Evolutionary conservation across 2,113 vertebrate species (phyloP).

Genomic region (Diadophis punctatus): DNA sequence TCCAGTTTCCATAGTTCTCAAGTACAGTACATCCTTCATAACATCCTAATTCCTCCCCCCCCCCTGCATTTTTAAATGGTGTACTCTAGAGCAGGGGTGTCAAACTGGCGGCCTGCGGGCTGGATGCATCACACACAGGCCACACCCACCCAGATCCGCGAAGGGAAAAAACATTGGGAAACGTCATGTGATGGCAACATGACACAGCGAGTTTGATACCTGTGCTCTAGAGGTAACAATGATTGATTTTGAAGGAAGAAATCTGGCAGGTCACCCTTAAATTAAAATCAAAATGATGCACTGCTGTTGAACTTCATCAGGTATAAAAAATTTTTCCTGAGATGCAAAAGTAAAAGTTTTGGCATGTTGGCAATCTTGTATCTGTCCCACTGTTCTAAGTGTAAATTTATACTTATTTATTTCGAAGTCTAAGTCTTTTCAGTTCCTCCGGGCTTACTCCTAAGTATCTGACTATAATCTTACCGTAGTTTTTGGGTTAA

Average conservation of each 20-base stretch:
- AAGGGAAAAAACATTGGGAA: no score
- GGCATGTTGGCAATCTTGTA: neutral
- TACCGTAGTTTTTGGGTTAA: neutral
- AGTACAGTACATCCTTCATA: no score
- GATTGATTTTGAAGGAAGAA: neutral
- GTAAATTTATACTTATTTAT: neutral
- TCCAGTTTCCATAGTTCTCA: fast-evolving
- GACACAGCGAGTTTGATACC: no score
- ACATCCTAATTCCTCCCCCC: neutral
- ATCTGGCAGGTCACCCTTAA: neutral
- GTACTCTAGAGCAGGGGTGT: neutral
- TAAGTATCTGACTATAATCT: neutral
- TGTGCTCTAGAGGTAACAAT: neutral
- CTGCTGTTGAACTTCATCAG: neutral
- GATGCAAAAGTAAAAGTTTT: neutral
- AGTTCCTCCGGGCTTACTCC: neutral
- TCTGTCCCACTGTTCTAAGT: neutral
- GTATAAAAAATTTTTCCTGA: neutral
- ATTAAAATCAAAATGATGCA: neutral
- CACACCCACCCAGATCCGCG: no score
- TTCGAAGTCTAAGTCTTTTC: neutral
- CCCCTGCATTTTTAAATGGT: neutral
- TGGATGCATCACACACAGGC: no score
- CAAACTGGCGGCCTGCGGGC: no score
- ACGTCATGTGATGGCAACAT: no score